Conservation (phyloP, 1,140 invertebrate species). For the Venustaconcha ellipsiformis region DNA sequence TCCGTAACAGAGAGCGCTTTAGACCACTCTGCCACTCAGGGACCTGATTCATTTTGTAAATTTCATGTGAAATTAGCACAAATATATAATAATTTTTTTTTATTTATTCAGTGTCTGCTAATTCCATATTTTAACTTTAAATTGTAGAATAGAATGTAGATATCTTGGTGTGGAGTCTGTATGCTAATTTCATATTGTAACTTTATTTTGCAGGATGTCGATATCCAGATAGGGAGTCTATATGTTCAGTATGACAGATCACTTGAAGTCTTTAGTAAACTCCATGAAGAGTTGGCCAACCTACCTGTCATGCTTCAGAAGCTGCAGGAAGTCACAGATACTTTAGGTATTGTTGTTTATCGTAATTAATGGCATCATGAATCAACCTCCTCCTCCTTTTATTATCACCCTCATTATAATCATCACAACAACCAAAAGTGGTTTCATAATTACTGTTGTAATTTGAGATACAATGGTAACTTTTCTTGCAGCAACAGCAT, state of each 20-base stretch:
- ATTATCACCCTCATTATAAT: no score
- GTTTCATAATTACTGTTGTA: no score
- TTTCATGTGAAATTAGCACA: no score
- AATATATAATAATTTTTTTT: no score
- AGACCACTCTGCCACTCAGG: no score
- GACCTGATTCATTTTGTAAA: no score
- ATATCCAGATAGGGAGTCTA: conserved; percentile 72
- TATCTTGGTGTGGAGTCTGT: conserved; percentile 69
- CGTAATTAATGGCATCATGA: background rate
- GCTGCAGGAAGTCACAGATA: conserved; percentile 74
- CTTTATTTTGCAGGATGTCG: conserved; percentile 66
- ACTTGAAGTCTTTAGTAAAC: conserved; percentile 71
- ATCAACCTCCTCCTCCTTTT: no score
- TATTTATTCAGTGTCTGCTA: no score
- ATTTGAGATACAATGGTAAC: no score
- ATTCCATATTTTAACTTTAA: background rate
- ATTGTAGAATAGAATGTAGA: conserved; percentile 71
- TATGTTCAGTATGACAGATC: conserved; percentile 73
- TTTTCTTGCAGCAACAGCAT: no score
- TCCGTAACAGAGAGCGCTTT: no score
- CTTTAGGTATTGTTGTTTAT: conserved; percentile 70
- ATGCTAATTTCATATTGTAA: background rate
- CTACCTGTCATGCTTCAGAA: conserved; percentile 75
- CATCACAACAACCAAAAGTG: no score
- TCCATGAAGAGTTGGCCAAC: conserved; percentile 72